Evolutionary conservation across 2,888 invertebrate species (phyloP).

Genomic region (Proisotoma minuta): DNA sequence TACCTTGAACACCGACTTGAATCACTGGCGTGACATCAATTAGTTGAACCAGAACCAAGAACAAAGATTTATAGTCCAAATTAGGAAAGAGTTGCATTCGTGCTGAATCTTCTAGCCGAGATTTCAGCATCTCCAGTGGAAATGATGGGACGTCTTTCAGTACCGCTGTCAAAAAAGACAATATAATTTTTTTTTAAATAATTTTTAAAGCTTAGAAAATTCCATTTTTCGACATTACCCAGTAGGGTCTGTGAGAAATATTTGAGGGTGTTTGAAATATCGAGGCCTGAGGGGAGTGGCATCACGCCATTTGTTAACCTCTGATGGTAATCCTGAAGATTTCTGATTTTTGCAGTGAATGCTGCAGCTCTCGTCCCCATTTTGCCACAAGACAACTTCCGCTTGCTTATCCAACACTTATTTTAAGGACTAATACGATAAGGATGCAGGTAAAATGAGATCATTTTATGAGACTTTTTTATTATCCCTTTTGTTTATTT

Average conservation of each 20-base stretch:
- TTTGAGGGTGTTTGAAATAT: constrained; percentile 95
- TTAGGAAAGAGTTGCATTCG: constrained; percentile 91
- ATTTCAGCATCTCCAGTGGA: constrained; percentile 83
- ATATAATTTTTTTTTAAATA: too few relatives aligned
- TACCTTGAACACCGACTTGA: constrained; percentile 80
- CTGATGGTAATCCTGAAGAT: constrained; percentile 92
- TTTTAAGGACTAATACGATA: too few relatives aligned
- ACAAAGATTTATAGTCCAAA: constrained; percentile 93
- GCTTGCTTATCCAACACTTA: too few relatives aligned
- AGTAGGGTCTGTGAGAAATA: constrained; percentile 95
- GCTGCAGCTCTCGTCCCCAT: too few relatives aligned
- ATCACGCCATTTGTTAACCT: constrained; percentile 83
- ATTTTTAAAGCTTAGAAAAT: not conserved
- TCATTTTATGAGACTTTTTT: too few relatives aligned
- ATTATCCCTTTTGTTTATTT: too few relatives aligned
- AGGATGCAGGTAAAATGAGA: too few relatives aligned
- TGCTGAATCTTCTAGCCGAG: constrained; percentile 76
- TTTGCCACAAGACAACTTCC: too few relatives aligned
- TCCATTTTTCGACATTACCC: constrained; percentile 60
- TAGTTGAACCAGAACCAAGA: constrained; percentile 80
- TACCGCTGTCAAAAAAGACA: constrained; percentile 63
- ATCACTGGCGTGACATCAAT: constrained; percentile 91
- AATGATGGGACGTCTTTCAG: constrained; percentile 93
- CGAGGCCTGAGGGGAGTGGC: constrained; percentile 88
- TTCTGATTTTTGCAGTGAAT: constrained; percentile 95